Conservation (phyloP, 2,888 invertebrate genomes). For the Achlya flavicornis region DNA sequence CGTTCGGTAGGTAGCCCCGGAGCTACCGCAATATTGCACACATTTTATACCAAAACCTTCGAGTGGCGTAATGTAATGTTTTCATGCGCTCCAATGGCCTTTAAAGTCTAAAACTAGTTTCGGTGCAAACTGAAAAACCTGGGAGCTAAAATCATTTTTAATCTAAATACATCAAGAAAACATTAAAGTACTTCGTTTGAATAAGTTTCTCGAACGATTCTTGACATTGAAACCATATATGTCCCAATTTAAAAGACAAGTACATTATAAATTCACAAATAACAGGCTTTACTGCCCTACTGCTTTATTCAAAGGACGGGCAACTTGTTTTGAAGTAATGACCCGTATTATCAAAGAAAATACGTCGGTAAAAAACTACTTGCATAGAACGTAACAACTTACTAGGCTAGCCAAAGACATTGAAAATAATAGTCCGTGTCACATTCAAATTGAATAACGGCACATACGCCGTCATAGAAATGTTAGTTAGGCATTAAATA, state of each 20-base stretch:
- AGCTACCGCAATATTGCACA: slow-evolving; percentile 55
- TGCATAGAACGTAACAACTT: slow-evolving; percentile 2
- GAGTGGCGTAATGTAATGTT: slow-evolving; percentile 41
- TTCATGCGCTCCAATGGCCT: slow-evolving; percentile 34
- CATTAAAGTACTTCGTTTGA: not conserved
- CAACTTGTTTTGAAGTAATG: not conserved
- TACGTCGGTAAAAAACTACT: slow-evolving; percentile 2
- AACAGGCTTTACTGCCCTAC: not conserved
- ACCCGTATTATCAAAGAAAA: slow-evolving; percentile 4
- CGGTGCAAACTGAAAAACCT: not conserved
- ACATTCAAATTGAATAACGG: slow-evolving; percentile 55
- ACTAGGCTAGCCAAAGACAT: slow-evolving; percentile 30
- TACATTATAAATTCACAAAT: not conserved
- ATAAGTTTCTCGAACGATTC: not conserved
- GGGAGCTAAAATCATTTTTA: not conserved
- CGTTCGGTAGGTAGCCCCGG: slow-evolving; percentile 49
- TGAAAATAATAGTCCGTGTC: slow-evolving; percentile 39
- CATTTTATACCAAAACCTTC: slow-evolving; percentile 55
- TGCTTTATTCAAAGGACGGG: not conserved
- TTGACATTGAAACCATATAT: not conserved
- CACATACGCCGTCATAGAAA: slow-evolving; percentile 63
- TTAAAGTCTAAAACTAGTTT: slow-evolving; percentile 24
- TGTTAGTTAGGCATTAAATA: slow-evolving; percentile 75
- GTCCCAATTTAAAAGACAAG: not conserved
- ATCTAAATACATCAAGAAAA: not conserved